phyloP scores from a whole-genome alignment of 2,113 vertebrate genomes.

The Lampris megalopsis region DNA sequence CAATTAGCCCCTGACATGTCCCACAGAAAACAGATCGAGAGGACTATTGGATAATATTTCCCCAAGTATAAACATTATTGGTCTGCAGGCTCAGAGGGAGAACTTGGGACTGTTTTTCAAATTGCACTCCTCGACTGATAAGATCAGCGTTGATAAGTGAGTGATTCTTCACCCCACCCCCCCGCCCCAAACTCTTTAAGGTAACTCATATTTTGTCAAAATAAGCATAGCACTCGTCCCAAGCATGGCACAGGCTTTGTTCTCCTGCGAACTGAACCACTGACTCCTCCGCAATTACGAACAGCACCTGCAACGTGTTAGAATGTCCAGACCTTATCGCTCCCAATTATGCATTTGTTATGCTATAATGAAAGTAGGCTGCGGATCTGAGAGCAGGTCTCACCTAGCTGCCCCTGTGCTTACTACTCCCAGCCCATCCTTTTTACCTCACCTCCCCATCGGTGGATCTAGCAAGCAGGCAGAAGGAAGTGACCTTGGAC shows the following conservation, averaged over 20 bases:
- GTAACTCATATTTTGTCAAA: conserved; percentile 58
- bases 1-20: conserved; percentile 84
- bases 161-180: conserved; percentile 50
- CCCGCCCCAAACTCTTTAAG: conserved; percentile 23
- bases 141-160: conserved; percentile 48
- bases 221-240: conserved; percentile 60
- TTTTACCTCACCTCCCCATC: conserved; percentile 33
- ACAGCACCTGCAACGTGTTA: conserved; percentile 52
- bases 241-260: conserved; percentile 17
- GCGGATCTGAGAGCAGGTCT: conserved; percentile 46
- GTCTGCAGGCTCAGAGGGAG: conserved; percentile 47
- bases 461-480: conserved; percentile 37
- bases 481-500: conserved; percentile 71
- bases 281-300: conserved; percentile 58
- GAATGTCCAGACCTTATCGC: conserved; percentile 53
- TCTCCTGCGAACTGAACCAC: conserved; percentile 8
- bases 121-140: conserved; percentile 41
- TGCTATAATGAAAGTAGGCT: conserved; percentile 33
- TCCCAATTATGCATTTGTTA: conserved; percentile 61
- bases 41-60: conserved; percentile 72
- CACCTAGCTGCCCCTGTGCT: conserved; percentile 23
- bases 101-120: conserved; percentile 46
- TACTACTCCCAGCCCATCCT: background rate
- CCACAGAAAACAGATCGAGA: conserved; percentile 72
- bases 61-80: conserved; percentile 60